These are phyloP conservation scores for Mya arenaria DNA, from an alignment of 1,140 invertebrate genomes.

Conservation along the genomic window DNA sequence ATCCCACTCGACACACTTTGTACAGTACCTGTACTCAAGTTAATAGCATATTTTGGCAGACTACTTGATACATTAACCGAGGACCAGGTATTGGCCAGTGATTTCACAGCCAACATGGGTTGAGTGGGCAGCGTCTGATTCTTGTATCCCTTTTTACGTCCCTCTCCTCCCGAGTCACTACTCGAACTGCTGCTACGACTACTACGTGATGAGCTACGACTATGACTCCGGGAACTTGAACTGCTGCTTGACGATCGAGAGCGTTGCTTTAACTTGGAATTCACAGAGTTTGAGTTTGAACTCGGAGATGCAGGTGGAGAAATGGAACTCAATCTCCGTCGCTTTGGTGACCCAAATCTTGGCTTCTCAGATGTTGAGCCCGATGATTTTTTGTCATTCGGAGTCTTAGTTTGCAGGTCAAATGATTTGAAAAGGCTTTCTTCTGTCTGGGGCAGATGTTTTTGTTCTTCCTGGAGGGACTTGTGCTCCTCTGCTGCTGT, in stretches of 20 bases:
- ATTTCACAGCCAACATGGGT: slow-evolving; percentile 8
- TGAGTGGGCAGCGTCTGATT: slow-evolving; percentile 44
- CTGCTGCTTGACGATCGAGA: slow-evolving; percentile 25
- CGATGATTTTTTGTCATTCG: neutral
- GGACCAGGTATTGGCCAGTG: too few species aligned
- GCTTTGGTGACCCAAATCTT: slow-evolving; percentile 1
- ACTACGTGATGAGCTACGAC: slow-evolving; percentile 23
- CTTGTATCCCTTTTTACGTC: slow-evolving; percentile 10
- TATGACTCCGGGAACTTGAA: slow-evolving; percentile 21
- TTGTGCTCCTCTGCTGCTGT: slow-evolving; percentile 45
- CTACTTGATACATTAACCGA: too few species aligned
- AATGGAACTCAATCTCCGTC: slow-evolving; percentile 17
- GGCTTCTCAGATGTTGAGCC: neutral
- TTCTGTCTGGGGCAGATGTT: neutral
- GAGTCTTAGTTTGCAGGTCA: slow-evolving; percentile 2
- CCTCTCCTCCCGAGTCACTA: slow-evolving; percentile 34
- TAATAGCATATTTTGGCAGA: too few species aligned
- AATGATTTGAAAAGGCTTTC: slow-evolving; percentile 48
- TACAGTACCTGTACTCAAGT: too few species aligned
- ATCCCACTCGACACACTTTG: too few species aligned
- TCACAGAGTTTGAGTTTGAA: neutral
- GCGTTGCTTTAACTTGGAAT: slow-evolving; percentile 22
- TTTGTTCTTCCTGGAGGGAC: slow-evolving; percentile 25
- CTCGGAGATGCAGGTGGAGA: slow-evolving; percentile 25
- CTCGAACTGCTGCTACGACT: slow-evolving; percentile 41